Percentiles rank a stretch among this genome's conserved stretches.
These are phyloP conservation scores for Danaus chrysippus DNA, from an alignment of 2,888 invertebrate genomes.

Conservation along the genomic window DNA sequence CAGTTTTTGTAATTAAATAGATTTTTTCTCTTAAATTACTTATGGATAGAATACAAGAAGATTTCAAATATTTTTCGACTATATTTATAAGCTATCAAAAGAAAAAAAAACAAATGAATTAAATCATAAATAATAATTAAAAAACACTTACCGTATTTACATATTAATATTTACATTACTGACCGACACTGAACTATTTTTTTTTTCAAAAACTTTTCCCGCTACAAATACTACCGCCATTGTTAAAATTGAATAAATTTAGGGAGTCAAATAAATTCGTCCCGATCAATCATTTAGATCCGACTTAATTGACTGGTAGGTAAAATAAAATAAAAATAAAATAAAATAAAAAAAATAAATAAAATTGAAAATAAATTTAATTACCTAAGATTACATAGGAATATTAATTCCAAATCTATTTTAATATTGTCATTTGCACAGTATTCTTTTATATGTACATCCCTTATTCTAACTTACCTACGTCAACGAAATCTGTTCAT, in stretches of 20 bases:
- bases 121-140: background rate
- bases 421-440: conserved; percentile 63
- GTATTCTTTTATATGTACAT: conserved; percentile 36
- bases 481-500: conserved; percentile 37
- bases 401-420: conserved; percentile 26
- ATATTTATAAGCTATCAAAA: background rate
- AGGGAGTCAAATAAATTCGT: conserved; percentile 68
- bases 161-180: conserved; percentile 28
- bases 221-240: conserved; percentile 40
- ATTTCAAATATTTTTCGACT: too few species aligned
- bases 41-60: too few species aligned
- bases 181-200: conserved; percentile 18
- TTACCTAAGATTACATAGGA: conserved; percentile 29
- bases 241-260: conserved; percentile 77
- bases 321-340: conserved; percentile 40
- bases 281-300: conserved; percentile 26
- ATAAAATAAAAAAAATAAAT: conserved; percentile 37
- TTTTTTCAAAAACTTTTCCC: conserved; percentile 23
- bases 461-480: conserved; percentile 19
- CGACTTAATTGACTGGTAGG: conserved; percentile 73
- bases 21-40: too few species aligned
- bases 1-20: too few species aligned
- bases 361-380: conserved; percentile 36
- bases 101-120: background rate
- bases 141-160: conserved; percentile 20